These are phyloP conservation scores for Molossus molossus DNA, from an alignment of 2,797 vertebrate genomes.

Conservation along the genomic window DNA sequence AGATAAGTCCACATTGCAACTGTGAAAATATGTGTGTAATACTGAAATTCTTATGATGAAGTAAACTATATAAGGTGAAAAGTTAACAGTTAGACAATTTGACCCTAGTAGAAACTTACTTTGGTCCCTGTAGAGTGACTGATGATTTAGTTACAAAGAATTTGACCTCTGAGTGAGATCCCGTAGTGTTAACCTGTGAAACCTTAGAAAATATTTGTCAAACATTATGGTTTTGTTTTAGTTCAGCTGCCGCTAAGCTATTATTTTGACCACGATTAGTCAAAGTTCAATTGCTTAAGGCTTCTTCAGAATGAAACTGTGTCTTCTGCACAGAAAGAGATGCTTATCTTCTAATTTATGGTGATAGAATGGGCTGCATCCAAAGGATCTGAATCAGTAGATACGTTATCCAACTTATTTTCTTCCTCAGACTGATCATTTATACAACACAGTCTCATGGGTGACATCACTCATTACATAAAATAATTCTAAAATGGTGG, in stretches of 20 bases:
- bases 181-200: neutral
- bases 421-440: slow-evolving; percentile 1
- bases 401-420: neutral
- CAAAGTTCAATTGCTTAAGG: slow-evolving; percentile 52
- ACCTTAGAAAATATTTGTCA: slow-evolving; percentile 52
- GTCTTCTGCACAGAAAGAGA: neutral
- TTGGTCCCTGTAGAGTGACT: neutral
- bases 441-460: neutral
- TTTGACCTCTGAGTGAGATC: neutral
- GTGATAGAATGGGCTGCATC: slow-evolving; percentile 2
- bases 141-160: slow-evolving; percentile 51
- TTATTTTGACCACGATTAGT: slow-evolving; percentile 70
- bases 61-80: neutral
- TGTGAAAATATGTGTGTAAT: neutral
- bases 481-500: neutral
- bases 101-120: neutral
- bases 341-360: slow-evolving; percentile 70
- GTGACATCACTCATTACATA: neutral
- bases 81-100: neutral
- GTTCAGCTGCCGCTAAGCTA: slow-evolving; percentile 14
- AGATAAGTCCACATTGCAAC: neutral
- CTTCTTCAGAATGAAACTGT: slow-evolving; percentile 58
- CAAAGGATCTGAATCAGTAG: slow-evolving; percentile 41
- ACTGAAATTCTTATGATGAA: neutral
- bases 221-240: slow-evolving; percentile 24